Conservation (phyloP, 1,140 invertebrate species). For the Papilio dardanus region DNA sequence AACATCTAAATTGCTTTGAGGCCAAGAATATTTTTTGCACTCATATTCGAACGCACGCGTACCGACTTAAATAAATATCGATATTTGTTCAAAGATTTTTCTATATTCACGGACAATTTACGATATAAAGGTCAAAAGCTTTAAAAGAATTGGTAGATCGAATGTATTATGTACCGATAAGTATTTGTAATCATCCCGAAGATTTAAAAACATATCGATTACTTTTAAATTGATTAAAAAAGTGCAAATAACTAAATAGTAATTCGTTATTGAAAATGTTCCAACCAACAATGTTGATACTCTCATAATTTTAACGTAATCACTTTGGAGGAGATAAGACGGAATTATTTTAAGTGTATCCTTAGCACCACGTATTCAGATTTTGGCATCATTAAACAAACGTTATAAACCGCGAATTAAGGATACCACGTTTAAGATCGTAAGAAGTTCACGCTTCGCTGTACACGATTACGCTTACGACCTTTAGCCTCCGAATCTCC, state of each 20-base stretch:
- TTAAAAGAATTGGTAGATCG: background rate
- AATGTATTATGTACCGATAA: background rate
- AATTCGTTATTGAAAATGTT: too few relatives aligned
- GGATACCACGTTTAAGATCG: conserved; percentile 28
- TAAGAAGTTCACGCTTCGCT: conserved; percentile 36
- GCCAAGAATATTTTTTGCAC: background rate
- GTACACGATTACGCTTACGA: conserved; percentile 35
- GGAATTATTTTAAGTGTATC: conserved; percentile 12
- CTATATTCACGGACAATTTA: background rate
- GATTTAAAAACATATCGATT: too few relatives aligned
- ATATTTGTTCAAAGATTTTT: background rate
- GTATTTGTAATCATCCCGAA: too few relatives aligned
- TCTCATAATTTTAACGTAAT: conserved; percentile 3
- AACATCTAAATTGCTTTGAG: background rate
- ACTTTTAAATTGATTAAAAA: too few relatives aligned
- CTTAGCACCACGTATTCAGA: conserved; percentile 8
- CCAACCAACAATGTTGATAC: background rate
- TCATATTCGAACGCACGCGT: background rate
- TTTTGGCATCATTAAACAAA: conserved; percentile 29
- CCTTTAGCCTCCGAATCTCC: conserved; percentile 25
- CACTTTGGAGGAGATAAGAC: background rate
- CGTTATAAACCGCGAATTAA: conserved; percentile 36
- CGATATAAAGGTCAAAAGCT: background rate
- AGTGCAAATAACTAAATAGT: too few relatives aligned
- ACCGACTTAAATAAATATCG: background rate